Conservation (phyloP, 2,797 vertebrate species). For the Anguilla anguilla region DNA sequence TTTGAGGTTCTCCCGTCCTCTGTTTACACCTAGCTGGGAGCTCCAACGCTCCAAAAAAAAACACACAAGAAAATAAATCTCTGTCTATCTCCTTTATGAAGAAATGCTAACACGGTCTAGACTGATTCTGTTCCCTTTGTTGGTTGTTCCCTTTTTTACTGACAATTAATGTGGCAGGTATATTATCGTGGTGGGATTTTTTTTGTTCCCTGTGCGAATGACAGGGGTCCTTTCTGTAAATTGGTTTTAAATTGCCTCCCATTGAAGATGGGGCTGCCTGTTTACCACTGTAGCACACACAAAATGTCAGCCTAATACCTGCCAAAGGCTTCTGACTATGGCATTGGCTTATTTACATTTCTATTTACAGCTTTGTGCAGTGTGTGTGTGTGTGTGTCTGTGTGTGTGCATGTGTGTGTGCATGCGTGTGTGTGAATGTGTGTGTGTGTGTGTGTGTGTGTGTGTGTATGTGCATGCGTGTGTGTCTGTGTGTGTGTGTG, state of each 20-base stretch:
- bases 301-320: neutral
- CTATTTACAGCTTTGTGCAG: neutral
- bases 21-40: neutral
- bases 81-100: neutral
- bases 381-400: constrained; percentile 1
- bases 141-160: neutral
- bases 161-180: neutral
- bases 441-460: neutral
- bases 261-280: neutral
- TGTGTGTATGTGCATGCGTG: neutral
- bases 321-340: neutral
- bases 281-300: neutral
- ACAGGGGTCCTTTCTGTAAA: neutral
- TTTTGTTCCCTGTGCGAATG: neutral
- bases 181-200: neutral
- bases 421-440: neutral
- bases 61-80: neutral
- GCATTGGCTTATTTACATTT: constrained; percentile 3
- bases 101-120: neutral
- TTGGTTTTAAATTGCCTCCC: neutral
- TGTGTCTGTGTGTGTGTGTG: too few relatives aligned
- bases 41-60: neutral
- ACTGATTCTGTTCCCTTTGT: neutral
- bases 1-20: neutral
- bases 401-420: neutral